Percentiles rank a stretch among this genome's conserved stretches.
These are phyloP conservation scores for Leucania comma DNA, from an alignment of 2,888 invertebrate species.

Conservation along the genomic window DNA sequence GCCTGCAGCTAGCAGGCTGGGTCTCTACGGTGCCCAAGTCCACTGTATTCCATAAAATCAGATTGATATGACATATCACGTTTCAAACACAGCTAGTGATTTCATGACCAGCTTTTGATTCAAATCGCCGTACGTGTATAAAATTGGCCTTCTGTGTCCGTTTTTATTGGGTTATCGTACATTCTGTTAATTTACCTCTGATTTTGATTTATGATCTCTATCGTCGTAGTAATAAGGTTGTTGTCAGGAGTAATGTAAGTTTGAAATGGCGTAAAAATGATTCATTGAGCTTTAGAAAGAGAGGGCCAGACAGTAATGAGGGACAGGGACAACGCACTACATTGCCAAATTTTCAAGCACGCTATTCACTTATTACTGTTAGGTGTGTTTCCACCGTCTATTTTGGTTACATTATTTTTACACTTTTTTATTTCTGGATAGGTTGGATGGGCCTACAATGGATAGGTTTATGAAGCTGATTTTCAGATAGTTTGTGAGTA, in stretches of 20 bases:
- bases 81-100: neutral
- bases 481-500: too few relatives aligned
- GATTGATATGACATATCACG: neutral
- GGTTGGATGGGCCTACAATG: too few relatives aligned
- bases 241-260: neutral
- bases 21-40: too few relatives aligned
- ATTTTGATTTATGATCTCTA: conserved; percentile 18
- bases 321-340: neutral
- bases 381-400: neutral
- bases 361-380: neutral
- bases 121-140: too few relatives aligned
- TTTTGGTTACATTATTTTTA: neutral
- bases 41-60: too few relatives aligned
- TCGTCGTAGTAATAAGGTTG: conserved; percentile 7
- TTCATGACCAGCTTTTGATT: neutral
- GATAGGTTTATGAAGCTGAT: too few relatives aligned
- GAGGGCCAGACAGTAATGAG: neutral
- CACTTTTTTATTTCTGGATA: too few relatives aligned
- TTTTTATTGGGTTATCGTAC: neutral
- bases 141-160: neutral
- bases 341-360: neutral
- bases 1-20: too few relatives aligned
- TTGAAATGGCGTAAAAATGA: neutral
- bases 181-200: conserved; percentile 19
- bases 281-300: conserved; percentile 6